A percentile compares a stretch with the other conserved stretches of the same genome.
phyloP scores from a whole-genome alignment of 1,140 invertebrate genomes.

The Meteorus sp. region DNA sequence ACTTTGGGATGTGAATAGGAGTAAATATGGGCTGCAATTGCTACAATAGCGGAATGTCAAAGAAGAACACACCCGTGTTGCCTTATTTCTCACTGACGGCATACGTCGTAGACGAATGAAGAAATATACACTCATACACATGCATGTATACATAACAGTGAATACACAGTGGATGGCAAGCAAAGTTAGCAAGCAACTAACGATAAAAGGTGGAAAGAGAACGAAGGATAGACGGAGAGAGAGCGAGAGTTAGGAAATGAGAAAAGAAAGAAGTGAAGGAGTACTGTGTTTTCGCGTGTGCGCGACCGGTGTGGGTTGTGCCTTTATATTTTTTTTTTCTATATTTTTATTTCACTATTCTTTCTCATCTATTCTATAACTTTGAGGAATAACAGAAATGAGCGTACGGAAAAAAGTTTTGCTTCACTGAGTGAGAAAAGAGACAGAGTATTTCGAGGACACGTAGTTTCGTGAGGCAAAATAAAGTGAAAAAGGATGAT shows the following conservation, averaged over 20 bases:
- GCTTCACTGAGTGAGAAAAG: too few species aligned
- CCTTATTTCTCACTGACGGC: not conserved
- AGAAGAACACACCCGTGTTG: conserved; percentile 20
- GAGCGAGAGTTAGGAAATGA: not conserved
- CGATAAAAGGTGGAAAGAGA: not conserved
- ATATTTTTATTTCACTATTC: not conserved
- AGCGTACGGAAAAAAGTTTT: too few species aligned
- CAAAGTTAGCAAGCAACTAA: too few species aligned
- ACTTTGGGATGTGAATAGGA: too few species aligned
- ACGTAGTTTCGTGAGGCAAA: conserved; percentile 21
- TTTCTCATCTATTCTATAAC: not conserved
- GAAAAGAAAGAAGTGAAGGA: not conserved
- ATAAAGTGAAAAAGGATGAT: conserved; percentile 2
- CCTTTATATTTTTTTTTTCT: conserved; percentile 4
- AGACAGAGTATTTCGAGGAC: conserved; percentile 21
- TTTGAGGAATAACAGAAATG: too few species aligned
- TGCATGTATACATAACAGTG: too few species aligned
- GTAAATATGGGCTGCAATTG: conserved; percentile 14
- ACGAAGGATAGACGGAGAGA: not conserved
- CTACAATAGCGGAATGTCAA: conserved; percentile 18
- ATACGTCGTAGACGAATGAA: conserved; percentile 4
- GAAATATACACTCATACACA: too few species aligned
- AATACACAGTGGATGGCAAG: too few species aligned
- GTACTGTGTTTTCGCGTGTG: conserved; percentile 17
- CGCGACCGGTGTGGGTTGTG: conserved; percentile 16